Percentiles rank a stretch among this genome's conserved stretches.
Conservation (phyloP, 1,140 invertebrate genomes). For the Calycopis cecrops region DNA sequence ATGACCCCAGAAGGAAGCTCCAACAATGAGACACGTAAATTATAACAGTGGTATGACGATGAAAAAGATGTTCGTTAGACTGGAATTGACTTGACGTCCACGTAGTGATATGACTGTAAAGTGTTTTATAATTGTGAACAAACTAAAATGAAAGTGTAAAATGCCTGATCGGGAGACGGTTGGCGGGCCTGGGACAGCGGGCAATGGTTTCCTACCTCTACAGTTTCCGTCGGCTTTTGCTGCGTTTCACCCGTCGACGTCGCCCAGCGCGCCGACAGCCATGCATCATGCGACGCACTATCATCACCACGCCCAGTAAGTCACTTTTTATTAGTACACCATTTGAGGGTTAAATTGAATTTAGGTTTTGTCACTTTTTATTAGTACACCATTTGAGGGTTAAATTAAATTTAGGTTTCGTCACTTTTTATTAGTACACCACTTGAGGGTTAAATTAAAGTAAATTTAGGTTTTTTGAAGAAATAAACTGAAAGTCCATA, state of each 20-base stretch:
- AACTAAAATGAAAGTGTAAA: constrained; percentile 47
- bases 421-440: constrained; percentile 21
- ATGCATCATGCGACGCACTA: constrained; percentile 68
- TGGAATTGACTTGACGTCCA: constrained; percentile 58
- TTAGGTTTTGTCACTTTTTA: constrained; percentile 34
- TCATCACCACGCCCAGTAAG: constrained; percentile 69
- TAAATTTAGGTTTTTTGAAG: too few relatives aligned
- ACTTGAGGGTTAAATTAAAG: background rate
- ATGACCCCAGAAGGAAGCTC: constrained; percentile 19
- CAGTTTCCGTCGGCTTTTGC: constrained; percentile 80
- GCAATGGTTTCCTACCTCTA: constrained; percentile 72
- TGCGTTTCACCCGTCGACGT: constrained; percentile 74
- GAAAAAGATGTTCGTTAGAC: constrained; percentile 42
- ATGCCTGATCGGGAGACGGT: constrained; percentile 74
- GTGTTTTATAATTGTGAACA: constrained; percentile 21
- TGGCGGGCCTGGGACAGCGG: constrained; percentile 61
- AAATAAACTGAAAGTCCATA: too few relatives aligned
- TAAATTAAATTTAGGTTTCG: too few relatives aligned
- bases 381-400: background rate
- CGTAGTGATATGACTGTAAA: constrained; percentile 27
- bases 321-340: constrained; percentile 21
- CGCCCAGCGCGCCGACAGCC: constrained; percentile 52
- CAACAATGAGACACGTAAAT: constrained; percentile 34
- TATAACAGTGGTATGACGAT: constrained; percentile 37
- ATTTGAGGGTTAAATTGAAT: too few relatives aligned